A percentile compares a stretch with the other conserved stretches of the same genome.
These are phyloP conservation scores for Alloplasta piceator DNA, from an alignment of 2,888 invertebrate species.

Conservation along the genomic window DNA sequence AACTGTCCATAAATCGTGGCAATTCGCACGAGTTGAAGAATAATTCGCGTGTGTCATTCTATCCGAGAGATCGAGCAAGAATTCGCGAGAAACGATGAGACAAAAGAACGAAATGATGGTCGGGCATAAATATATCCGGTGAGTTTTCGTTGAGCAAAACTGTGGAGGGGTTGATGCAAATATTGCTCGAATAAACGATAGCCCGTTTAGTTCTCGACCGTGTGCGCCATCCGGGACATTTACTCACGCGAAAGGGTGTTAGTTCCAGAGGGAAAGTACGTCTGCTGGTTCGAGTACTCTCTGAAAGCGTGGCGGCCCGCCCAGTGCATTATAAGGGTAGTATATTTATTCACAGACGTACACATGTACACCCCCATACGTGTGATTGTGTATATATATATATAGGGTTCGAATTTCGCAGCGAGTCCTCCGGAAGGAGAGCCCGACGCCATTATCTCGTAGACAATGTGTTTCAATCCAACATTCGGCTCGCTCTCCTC, in stretches of 20 bases:
- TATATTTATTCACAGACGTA: neutral
- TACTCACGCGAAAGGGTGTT: conserved; percentile 35
- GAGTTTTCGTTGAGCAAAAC: conserved; percentile 36
- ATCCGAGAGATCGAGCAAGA: neutral
- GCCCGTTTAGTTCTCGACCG: conserved; percentile 51
- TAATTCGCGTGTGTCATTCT: conserved; percentile 9
- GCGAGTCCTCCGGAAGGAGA: conserved; percentile 53
- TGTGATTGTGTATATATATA: neutral
- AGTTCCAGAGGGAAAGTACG: conserved; percentile 18
- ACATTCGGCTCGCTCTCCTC: conserved; percentile 58
- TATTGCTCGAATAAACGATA: conserved; percentile 46
- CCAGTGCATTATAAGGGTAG: neutral
- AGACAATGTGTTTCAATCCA: conserved; percentile 66
- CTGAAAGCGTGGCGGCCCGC: conserved; percentile 27
- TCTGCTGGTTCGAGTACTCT: conserved; percentile 12
- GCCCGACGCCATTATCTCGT: conserved; percentile 58
- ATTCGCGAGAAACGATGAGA: conserved; percentile 27
- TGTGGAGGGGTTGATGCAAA: conserved; percentile 24
- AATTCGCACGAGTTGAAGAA: conserved; percentile 12
- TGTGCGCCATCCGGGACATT: conserved; percentile 6
- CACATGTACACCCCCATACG: neutral
- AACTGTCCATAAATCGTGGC: too few species aligned
- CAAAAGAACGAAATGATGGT: conserved; percentile 18
- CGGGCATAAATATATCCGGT: neutral
- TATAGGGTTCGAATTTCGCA: conserved; percentile 23